Conservation (phyloP, 1,140 invertebrate genomes). For the Orchestia grillus region DNA sequence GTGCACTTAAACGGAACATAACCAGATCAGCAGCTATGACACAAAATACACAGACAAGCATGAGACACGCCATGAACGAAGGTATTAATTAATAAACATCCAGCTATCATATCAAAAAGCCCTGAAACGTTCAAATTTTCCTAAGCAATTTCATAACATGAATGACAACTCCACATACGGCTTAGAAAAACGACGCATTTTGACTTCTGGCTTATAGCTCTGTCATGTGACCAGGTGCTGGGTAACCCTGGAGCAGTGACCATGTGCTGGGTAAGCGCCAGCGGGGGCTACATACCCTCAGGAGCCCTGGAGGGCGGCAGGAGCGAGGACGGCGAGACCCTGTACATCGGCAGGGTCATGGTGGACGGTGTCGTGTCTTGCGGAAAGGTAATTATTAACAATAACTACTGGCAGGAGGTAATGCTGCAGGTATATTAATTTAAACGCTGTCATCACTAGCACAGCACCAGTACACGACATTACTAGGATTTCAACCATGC, state of each 20-base stretch:
- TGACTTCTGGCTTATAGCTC: no score
- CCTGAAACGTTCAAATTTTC: no score
- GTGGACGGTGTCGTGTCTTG: conserved; percentile 59
- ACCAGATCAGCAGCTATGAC: no score
- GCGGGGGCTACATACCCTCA: conserved; percentile 22
- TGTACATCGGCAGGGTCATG: conserved; percentile 56
- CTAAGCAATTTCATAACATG: no score
- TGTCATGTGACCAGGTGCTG: conserved; percentile 5
- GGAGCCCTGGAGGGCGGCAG: not conserved
- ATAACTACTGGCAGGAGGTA: not conserved
- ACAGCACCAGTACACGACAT: not conserved
- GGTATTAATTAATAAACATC: no score
- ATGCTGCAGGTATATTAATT: not conserved
- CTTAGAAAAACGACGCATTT: no score
- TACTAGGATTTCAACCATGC: not conserved
- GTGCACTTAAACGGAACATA: no score
- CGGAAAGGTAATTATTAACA: conserved; percentile 45
- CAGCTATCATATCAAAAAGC: no score
- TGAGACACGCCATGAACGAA: no score
- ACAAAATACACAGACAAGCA: no score
- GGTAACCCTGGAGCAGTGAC: conserved; percentile 1
- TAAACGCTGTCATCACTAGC: not conserved
- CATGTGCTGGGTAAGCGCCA: conserved; percentile 28
- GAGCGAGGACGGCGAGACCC: not conserved
- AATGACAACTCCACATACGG: no score